phyloP scores from a whole-genome alignment of 1,140 invertebrate species.

The Bombus breviceps region DNA sequence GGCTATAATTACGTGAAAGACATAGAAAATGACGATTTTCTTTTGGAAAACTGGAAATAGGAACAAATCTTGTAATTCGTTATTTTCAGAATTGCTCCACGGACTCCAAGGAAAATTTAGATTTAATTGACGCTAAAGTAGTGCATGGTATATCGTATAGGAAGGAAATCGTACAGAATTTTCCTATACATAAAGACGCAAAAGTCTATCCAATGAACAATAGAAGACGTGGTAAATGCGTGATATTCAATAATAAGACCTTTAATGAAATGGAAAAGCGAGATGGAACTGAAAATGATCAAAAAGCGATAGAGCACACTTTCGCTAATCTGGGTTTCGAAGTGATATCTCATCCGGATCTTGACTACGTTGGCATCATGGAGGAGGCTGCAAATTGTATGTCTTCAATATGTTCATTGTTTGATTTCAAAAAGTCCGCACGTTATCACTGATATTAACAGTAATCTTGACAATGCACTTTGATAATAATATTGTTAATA shows the following conservation, averaged over 20 bases:
- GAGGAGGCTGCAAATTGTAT: slow-evolving; percentile 71
- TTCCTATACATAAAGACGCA: neutral
- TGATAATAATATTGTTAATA: too few relatives aligned
- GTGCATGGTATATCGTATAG: neutral
- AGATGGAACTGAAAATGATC: slow-evolving; percentile 72
- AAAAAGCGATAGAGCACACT: slow-evolving; percentile 65
- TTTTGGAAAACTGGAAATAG: neutral
- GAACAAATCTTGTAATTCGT: neutral
- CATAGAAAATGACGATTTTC: neutral
- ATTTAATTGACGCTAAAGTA: neutral
- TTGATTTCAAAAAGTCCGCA: neutral
- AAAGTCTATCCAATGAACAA: slow-evolving; percentile 87
- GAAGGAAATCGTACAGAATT: neutral
- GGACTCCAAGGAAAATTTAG: neutral
- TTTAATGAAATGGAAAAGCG: slow-evolving; percentile 79
- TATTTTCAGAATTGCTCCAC: neutral
- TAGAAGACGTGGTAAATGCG: slow-evolving; percentile 85
- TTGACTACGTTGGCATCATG: slow-evolving; percentile 65
- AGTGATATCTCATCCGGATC: slow-evolving; percentile 67
- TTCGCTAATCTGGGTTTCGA: slow-evolving; percentile 75
- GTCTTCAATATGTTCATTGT: slow-evolving; percentile 1
- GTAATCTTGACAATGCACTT: too few relatives aligned
- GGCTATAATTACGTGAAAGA: neutral
- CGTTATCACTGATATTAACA: neutral
- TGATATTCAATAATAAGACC: slow-evolving; percentile 90